phyloP scores from a whole-genome alignment of 2,797 vertebrate species.

The Ciconia nigra region DNA sequence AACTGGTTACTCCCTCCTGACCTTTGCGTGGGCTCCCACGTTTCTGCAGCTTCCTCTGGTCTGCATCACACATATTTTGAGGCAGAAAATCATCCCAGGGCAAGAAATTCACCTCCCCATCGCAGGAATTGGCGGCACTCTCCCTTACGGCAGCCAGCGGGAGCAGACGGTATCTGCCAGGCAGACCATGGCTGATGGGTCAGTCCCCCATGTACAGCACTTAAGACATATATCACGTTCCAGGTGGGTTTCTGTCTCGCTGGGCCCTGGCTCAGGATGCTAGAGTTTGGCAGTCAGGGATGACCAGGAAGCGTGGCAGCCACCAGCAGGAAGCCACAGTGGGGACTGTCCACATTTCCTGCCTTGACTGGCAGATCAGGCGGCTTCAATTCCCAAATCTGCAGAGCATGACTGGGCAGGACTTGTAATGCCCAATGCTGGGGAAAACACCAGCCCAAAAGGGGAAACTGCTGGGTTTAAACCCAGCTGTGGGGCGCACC shows the following conservation, averaged over 20 bases:
- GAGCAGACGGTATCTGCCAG: not conserved
- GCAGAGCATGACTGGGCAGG: not conserved
- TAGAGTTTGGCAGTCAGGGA: not conserved
- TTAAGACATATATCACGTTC: not conserved
- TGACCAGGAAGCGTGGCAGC: fast-evolving
- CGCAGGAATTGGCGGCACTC: not conserved
- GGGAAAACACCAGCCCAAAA: not conserved
- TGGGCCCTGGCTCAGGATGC: fast-evolving
- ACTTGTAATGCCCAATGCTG: not conserved
- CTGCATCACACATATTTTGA: not conserved
- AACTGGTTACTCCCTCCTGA: not conserved
- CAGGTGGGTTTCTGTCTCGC: not conserved
- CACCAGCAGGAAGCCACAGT: not conserved
- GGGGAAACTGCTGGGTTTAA: not conserved
- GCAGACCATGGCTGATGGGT: fast-evolving
- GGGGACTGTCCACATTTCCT: not conserved
- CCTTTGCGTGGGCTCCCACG: not conserved
- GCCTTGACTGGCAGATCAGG: not conserved
- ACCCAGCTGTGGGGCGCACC: not conserved
- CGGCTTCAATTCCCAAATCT: not conserved
- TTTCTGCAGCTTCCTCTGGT: not conserved
- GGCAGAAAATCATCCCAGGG: not conserved
- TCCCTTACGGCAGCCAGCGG: fast-evolving
- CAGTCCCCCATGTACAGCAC: not conserved
- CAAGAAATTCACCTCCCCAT: not conserved